These are phyloP conservation scores for Puma concolor DNA, from an alignment of 2,113 vertebrate species.

Conservation along the genomic window DNA sequence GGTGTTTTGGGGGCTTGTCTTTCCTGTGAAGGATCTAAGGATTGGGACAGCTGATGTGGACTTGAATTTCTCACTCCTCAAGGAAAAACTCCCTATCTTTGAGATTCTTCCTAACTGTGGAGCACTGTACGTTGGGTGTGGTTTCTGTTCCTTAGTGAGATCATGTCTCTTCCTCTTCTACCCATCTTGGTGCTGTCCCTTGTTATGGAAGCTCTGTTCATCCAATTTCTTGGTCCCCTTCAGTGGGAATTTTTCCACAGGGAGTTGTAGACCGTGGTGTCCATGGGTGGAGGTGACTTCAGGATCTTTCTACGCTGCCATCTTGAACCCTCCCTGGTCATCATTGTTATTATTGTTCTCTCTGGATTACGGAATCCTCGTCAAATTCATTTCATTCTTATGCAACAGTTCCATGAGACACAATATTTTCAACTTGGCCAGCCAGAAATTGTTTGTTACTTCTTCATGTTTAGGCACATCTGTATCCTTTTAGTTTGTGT, in stretches of 20 bases:
- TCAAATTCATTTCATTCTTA: neutral
- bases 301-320: neutral
- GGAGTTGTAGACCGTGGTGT: neutral
- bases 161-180: neutral
- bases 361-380: neutral
- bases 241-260: neutral
- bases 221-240: neutral
- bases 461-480: neutral
- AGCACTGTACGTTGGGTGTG: neutral
- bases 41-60: no score
- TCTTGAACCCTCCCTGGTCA: neutral
- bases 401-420: neutral
- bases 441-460: neutral
- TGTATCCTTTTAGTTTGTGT: neutral
- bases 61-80: no score
- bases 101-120: neutral
- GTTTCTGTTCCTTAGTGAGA: neutral
- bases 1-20: no score
- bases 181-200: neutral
- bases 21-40: no score
- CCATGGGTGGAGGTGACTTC: neutral
- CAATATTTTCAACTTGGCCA: neutral
- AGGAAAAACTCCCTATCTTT: no score
- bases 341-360: neutral
- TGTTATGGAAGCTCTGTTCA: neutral